Conservation (phyloP, 2,888 invertebrate species). For the Theodoxus fluviatilis region DNA sequence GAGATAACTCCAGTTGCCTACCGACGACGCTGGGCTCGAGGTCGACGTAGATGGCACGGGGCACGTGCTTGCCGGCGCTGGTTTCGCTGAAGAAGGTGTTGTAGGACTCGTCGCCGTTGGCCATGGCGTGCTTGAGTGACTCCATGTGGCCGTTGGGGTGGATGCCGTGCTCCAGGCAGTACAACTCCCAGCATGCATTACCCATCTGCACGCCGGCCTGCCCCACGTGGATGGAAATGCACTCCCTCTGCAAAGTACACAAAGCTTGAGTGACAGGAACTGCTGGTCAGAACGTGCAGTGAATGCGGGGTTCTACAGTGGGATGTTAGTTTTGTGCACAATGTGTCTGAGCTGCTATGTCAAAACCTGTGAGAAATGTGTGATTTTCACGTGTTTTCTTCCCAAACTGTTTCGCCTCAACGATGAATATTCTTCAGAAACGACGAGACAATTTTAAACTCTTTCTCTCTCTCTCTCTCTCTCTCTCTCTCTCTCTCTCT, state of each 20-base stretch:
- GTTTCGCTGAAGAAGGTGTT: constrained; percentile 83
- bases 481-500: not conserved
- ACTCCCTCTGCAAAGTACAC: too few relatives aligned
- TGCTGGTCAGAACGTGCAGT: too few relatives aligned
- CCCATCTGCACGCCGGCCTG: constrained; percentile 39
- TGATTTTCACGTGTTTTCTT: too few relatives aligned
- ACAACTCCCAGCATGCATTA: constrained; percentile 70
- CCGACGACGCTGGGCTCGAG: constrained; percentile 95
- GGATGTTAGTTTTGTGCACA: too few relatives aligned
- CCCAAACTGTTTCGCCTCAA: too few relatives aligned
- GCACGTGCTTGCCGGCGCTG: constrained; percentile 86
- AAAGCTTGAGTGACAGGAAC: too few relatives aligned
- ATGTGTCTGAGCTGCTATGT: too few relatives aligned
- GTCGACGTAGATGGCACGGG: constrained; percentile 77
- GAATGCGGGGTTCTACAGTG: too few relatives aligned
- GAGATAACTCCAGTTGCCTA: too few relatives aligned
- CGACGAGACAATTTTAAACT: too few relatives aligned
- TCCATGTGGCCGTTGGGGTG: constrained; percentile 65
- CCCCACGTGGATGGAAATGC: not conserved
- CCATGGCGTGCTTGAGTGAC: constrained; percentile 40
- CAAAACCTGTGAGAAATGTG: too few relatives aligned
- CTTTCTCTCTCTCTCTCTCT: constrained; percentile 1
- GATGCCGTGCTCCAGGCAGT: constrained; percentile 70
- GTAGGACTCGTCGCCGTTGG: constrained; percentile 78
- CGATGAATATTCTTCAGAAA: too few relatives aligned